phyloP scores from a whole-genome alignment of 2,797 vertebrate genomes.

The Distichodus sexfasciatus region DNA sequence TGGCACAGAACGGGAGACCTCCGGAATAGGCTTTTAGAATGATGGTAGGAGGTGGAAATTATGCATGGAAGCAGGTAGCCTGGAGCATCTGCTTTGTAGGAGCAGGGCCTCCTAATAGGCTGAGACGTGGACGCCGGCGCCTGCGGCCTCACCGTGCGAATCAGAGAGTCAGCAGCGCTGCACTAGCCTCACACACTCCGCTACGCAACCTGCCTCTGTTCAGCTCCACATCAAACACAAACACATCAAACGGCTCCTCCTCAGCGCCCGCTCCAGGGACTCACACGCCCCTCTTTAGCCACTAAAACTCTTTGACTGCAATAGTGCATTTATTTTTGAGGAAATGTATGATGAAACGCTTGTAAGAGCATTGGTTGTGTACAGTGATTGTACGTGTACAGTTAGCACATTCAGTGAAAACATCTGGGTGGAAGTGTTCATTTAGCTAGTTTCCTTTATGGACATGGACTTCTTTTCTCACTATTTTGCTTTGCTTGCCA shows the following conservation, averaged over 20 bases:
- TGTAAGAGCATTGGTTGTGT: too few relatives aligned
- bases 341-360: too few relatives aligned
- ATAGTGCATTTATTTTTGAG: too few relatives aligned
- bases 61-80: slow-evolving; percentile 70
- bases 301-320: not conserved
- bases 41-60: slow-evolving; percentile 62
- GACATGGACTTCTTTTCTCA: too few relatives aligned
- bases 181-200: slow-evolving; percentile 45
- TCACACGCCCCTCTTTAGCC: not conserved
- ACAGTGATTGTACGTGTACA: too few relatives aligned
- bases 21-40: slow-evolving; percentile 40
- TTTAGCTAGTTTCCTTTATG: too few relatives aligned
- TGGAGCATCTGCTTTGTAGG: slow-evolving; percentile 67
- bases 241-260: slow-evolving; percentile 50
- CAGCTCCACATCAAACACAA: slow-evolving; percentile 35
- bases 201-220: slow-evolving; percentile 15
- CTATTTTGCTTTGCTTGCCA: too few relatives aligned
- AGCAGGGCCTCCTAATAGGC: slow-evolving; percentile 72
- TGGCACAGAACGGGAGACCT: not conserved
- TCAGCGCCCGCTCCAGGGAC: not conserved
- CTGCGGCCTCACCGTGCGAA: slow-evolving; percentile 67
- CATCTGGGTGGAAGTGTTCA: too few relatives aligned
- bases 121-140: slow-evolving; percentile 69
- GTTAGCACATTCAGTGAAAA: too few relatives aligned
- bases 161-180: slow-evolving; percentile 65